Conservation (phyloP, 2,797 vertebrate genomes). For the Hoplostethus atlanticus region DNA sequence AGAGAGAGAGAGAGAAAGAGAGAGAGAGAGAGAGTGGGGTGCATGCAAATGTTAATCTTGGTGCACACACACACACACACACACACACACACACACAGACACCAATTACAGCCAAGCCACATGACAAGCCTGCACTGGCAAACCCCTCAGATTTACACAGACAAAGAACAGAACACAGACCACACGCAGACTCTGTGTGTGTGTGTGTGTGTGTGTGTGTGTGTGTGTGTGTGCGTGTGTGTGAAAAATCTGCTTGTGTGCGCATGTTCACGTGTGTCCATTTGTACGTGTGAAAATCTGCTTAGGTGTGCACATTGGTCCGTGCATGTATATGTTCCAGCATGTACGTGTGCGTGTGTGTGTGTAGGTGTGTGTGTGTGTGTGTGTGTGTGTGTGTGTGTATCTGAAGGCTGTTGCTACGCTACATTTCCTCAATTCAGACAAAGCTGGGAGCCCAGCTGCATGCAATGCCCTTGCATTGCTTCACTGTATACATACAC, state of each 20-base stretch:
- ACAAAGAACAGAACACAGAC: slow-evolving; percentile 2
- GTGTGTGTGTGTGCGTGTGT: not conserved
- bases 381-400: slow-evolving; percentile 1
- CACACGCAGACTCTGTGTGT: too few species aligned
- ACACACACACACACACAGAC: not conserved
- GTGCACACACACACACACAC: not conserved
- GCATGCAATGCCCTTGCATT: slow-evolving; percentile 55
- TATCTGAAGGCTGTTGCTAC: slow-evolving; percentile 28
- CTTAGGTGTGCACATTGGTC: slow-evolving; percentile 17
- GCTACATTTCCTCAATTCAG: slow-evolving; percentile 42
- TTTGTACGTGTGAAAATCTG: slow-evolving; percentile 22
- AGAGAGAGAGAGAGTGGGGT: too few species aligned
- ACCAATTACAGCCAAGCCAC: slow-evolving; percentile 11
- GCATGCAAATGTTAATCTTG: too few species aligned
- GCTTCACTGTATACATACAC: slow-evolving; percentile 52
- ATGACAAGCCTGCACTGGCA: not conserved
- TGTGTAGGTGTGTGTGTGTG: not conserved
- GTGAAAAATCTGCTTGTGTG: slow-evolving; percentile 21
- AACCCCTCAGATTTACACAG: not conserved
- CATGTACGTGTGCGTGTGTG: not conserved
- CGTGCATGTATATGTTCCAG: not conserved
- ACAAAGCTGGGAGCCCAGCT: slow-evolving; percentile 54
- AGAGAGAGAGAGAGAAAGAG: too few species aligned
- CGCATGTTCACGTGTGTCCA: slow-evolving; percentile 6
- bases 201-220: not conserved